Base-by-base conservation (phyloP, 64 coral and sea anemone species). In the Montipora cactus region DNA sequence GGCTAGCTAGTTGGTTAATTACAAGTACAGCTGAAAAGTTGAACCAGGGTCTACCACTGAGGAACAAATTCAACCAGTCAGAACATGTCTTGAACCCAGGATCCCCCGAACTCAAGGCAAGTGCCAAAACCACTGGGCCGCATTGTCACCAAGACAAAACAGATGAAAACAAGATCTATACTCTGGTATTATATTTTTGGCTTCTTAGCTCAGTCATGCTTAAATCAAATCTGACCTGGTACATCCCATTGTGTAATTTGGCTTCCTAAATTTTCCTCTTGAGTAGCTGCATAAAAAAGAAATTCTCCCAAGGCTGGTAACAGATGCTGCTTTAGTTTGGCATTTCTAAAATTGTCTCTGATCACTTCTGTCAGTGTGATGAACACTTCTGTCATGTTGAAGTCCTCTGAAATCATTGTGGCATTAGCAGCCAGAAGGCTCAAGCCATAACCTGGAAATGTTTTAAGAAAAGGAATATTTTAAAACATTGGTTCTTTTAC, bases 241-340 rank as follows among this genome's bases (percentile, higher is more conserved):
- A 93, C 95, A 78, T 96, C 95, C 98, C 98, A 99, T n/a, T 90
- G 91, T 16, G 84, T 45, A 87, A 96, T 99, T 37, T 84, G 10
- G 20, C 86, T 70, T 12, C 77, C 87, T 48, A 96, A 80, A 96
- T 74, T 96, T 68, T 99, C 98, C 88, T 99, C 98, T 66, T 99
- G 98, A 21, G 98, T 99, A 3, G 98, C 95, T 45, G 98, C 98
- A 93, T 99, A 99, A 67, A 99, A 99, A 8, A 99, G 89, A 59
- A 99, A 99, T 61, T 99, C 98, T 77, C 98, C 98, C 23, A 99
- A 75, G 8, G 95, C 95, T 76, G 98, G 98, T 22, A 99, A 16
- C 10, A 99, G 87, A 51, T 94, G 75, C 19, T 99, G 98, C 81
- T 99, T 99, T 13, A 99, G 92, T 47, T 92, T 90, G 5, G 58